Percentiles rank a stretch among this genome's conserved stretches.
phyloP scores from a whole-genome alignment of 2,797 vertebrate species.

The Staurois parvus region DNA sequence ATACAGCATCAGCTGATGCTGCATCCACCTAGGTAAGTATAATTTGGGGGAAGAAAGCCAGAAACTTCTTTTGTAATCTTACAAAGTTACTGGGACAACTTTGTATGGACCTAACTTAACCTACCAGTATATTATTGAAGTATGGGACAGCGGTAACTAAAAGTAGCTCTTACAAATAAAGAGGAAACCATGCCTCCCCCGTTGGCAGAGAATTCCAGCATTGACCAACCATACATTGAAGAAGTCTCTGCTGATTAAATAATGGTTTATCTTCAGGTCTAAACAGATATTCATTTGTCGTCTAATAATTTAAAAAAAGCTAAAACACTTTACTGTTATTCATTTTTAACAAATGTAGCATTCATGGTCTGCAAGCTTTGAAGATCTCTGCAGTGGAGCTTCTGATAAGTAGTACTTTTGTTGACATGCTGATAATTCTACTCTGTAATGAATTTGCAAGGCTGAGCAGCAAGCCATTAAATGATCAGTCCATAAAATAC shows the following conservation, averaged over 20 bases:
- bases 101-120: too few species aligned
- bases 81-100: too few species aligned
- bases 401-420: slow-evolving; percentile 1
- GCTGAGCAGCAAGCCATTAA: neutral
- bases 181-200: neutral
- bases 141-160: too few species aligned
- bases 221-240: too few species aligned
- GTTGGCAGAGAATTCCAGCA: too few species aligned
- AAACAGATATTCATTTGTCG: too few species aligned
- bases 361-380: neutral
- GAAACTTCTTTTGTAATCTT: too few species aligned
- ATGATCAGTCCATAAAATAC: neutral
- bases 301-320: neutral
- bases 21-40: too few species aligned
- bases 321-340: neutral
- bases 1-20: too few species aligned
- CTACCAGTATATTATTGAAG: too few species aligned
- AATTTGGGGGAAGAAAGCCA: too few species aligned
- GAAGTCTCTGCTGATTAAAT: neutral
- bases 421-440: neutral
- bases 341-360: too few species aligned
- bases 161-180: neutral
- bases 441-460: neutral
- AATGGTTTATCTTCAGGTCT: neutral
- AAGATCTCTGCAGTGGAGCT: neutral